phyloP scores from a whole-genome alignment of 2,888 invertebrate species.

The Cataglyphis livida region DNA sequence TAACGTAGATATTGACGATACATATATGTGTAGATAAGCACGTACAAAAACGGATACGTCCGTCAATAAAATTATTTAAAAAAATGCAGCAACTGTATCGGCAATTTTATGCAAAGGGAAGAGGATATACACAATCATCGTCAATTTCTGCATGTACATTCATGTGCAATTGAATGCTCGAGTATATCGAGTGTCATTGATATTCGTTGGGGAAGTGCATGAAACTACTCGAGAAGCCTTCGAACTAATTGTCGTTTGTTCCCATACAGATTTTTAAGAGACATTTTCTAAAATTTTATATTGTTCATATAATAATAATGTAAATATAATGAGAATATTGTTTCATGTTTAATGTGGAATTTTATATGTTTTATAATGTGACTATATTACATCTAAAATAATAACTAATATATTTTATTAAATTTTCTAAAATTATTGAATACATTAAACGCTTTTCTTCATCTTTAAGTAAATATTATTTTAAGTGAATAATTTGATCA shows the following conservation, averaged over 20 bases:
- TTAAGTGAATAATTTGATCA: neutral
- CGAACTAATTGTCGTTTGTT: conserved; percentile 35
- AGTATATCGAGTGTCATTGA: conserved; percentile 40
- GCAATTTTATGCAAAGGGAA: conserved; percentile 16
- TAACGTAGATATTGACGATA: conserved; percentile 25
- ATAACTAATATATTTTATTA: neutral
- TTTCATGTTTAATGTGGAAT: neutral
- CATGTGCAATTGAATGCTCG: conserved; percentile 45
- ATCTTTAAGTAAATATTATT: neutral
- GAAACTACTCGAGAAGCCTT: conserved; percentile 30
- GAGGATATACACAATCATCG: conserved; percentile 16
- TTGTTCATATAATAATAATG: conserved; percentile 11
- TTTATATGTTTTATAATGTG: neutral
- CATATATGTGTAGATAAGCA: neutral
- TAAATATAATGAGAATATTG: conserved; percentile 11
- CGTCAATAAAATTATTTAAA: conserved; percentile 46
- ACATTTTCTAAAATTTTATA: conserved; percentile 11
- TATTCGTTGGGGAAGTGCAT: conserved; percentile 30
- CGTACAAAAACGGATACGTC: conserved; percentile 10
- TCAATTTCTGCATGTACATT: conserved; percentile 36
- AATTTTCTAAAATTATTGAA: neutral
- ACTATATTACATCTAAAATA: neutral
- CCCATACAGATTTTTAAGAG: conserved; percentile 1
- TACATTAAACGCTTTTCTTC: neutral
- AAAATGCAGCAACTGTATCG: conserved; percentile 20